phyloP scores from a whole-genome alignment of 2,797 vertebrate genomes.

The Poeciliopsis paucimaculata region DNA sequence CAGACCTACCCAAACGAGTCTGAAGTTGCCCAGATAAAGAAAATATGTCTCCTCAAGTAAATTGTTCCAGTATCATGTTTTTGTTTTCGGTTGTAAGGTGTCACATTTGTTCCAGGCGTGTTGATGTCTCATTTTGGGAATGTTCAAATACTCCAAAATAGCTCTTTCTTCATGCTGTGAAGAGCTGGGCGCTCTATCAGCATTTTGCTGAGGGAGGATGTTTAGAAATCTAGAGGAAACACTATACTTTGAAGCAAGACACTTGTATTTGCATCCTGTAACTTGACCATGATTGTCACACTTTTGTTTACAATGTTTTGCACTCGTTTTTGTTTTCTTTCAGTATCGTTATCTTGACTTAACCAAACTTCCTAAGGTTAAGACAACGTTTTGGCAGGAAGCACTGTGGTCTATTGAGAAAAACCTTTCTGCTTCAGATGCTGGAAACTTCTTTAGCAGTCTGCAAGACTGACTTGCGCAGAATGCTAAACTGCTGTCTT shows the following conservation, averaged over 20 bases:
- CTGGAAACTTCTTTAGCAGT: not conserved
- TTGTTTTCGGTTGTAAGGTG: not conserved
- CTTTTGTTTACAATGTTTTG: slow-evolving; percentile 2
- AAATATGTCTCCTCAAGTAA: not conserved
- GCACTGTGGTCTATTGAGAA: not conserved
- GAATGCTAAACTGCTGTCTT: not conserved
- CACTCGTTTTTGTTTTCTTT: slow-evolving; percentile 2
- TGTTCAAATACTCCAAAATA: not conserved
- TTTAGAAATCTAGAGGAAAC: not conserved
- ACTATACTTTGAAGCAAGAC: not conserved
- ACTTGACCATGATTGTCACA: slow-evolving; percentile 5
- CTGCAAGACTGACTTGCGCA: not conserved
- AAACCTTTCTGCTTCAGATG: not conserved
- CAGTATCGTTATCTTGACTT: slow-evolving; percentile 4
- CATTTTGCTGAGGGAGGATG: not conserved
- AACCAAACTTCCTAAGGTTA: slow-evolving; percentile 9
- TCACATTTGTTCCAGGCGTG: not conserved
- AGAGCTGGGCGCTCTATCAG: not conserved
- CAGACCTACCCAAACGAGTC: too few species aligned
- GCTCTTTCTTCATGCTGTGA: not conserved
- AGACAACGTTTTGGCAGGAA: slow-evolving; percentile 9
- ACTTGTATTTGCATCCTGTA: slow-evolving; percentile 6
- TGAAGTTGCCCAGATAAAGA: not conserved
- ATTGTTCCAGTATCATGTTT: not conserved
- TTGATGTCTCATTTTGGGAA: not conserved